Conservation (phyloP, 53 echinoderm and acorn worm genomes). For the Holothuria leucospilota region DNA sequence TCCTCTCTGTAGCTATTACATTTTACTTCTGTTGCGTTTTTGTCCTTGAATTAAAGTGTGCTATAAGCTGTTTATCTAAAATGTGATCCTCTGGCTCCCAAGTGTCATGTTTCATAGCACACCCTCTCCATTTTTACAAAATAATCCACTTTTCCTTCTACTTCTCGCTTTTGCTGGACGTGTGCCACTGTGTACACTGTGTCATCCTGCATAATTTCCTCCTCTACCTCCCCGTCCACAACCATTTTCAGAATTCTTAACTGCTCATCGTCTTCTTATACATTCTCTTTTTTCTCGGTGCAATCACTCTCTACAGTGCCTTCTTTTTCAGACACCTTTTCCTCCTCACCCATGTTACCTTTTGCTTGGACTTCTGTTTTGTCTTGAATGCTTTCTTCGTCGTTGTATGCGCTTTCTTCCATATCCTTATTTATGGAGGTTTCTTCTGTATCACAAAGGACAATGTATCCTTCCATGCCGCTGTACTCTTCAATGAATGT, state of each 20-base stretch:
- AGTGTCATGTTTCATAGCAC: conserved; percentile 9
- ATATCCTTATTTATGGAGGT: too few species aligned
- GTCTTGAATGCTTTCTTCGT: too few species aligned
- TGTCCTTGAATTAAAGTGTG: conserved; percentile 15
- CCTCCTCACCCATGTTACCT: neutral
- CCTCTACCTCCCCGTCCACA: neutral
- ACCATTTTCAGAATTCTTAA: neutral
- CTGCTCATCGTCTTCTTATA: neutral
- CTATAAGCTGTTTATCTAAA: conserved; percentile 16
- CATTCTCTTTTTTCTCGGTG: neutral
- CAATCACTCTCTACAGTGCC: neutral
- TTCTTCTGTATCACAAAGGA: too few species aligned
- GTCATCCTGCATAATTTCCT: conserved; percentile 5
- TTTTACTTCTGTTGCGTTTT: neutral
- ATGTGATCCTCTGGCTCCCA: conserved; percentile 51
- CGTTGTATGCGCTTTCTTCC: too few species aligned
- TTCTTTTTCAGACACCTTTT: neutral
- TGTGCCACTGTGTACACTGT: conserved; percentile 23
- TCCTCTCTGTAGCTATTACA: too few species aligned
- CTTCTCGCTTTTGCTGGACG: neutral
- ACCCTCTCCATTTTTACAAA: conserved; percentile 33
- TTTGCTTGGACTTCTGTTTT: too few species aligned
- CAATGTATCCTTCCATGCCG: too few species aligned
- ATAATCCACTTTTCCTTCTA: conserved; percentile 25
- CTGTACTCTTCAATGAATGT: too few species aligned